These are phyloP conservation scores for Watersipora subatra DNA, from an alignment of 1,140 invertebrate genomes.

Conservation along the genomic window DNA sequence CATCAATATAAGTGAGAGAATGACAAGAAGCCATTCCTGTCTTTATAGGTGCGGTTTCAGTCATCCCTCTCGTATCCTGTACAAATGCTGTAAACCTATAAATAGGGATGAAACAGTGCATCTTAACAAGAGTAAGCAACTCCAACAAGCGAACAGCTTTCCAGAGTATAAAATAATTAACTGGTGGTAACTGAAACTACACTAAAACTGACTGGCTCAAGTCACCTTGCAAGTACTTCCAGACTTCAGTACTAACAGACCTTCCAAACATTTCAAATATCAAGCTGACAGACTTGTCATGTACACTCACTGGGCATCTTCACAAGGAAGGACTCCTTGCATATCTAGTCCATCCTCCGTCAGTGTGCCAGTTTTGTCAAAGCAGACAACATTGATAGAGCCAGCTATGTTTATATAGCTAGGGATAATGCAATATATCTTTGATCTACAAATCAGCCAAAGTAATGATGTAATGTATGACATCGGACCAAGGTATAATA, in stretches of 20 bases:
- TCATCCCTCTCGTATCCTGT: slow-evolving; percentile 11
- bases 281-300: too few species aligned
- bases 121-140: neutral
- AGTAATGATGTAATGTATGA: too few species aligned
- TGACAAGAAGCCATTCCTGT: slow-evolving; percentile 68
- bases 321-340: slow-evolving; percentile 63
- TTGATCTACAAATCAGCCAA: too few species aligned
- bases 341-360: slow-evolving; percentile 90
- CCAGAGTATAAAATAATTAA: neutral
- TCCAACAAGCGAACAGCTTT: neutral
- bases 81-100: slow-evolving; percentile 19
- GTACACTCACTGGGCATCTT: slow-evolving; percentile 19
- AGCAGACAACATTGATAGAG: slow-evolving; percentile 80
- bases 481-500: too few species aligned
- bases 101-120: slow-evolving; percentile 2
- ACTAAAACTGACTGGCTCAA: too few species aligned
- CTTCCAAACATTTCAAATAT: too few species aligned
- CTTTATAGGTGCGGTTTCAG: slow-evolving; percentile 14
- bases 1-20: slow-evolving; percentile 71
- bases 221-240: too few species aligned
- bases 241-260: too few species aligned
- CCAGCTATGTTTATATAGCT: slow-evolving; percentile 81
- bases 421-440: slow-evolving; percentile 84
- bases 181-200: neutral
- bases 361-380: slow-evolving; percentile 93